Conservation (phyloP, 2,113 vertebrate genomes). For the Cavia aperea region DNA sequence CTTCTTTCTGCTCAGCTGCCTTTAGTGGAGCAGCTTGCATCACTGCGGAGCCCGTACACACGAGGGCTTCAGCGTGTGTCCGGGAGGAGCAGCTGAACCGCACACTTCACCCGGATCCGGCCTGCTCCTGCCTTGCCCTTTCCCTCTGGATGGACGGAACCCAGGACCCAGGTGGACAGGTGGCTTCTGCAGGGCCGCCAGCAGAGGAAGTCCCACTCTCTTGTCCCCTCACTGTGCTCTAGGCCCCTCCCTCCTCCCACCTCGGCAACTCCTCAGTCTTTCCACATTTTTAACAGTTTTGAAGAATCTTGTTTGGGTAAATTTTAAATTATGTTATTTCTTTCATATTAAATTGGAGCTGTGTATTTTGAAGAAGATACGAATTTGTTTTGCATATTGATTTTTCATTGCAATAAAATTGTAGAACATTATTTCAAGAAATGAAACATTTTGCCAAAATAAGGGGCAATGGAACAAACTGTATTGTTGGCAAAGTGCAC, state of each 20-base stretch:
- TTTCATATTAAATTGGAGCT: not conserved
- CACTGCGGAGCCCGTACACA: no score
- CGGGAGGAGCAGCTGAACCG: no score
- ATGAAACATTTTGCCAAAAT: not conserved
- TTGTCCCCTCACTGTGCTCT: not conserved
- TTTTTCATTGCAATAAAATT: not conserved
- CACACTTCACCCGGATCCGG: accelerated
- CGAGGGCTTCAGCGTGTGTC: no score
- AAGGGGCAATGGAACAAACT: not conserved
- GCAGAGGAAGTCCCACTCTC: no score
- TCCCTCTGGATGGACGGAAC: not conserved
- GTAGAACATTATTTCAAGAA: not conserved
- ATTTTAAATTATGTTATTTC: not conserved
- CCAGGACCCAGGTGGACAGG: not conserved
- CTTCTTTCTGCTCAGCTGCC: accelerated
- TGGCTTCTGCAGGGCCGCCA: not conserved
- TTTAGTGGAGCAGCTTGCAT: not conserved
- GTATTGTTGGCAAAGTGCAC: not conserved
- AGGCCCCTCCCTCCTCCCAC: no score
- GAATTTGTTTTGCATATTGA: not conserved
- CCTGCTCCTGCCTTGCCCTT: not conserved
- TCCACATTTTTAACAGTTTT: not conserved
- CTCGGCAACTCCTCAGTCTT: not conserved
- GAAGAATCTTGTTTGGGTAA: not conserved
- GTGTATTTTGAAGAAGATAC: not conserved